Evolutionary conservation across 2,113 vertebrate genomes (phyloP), one percentile per base, ranked within the genome.

Genomic region (Peromyscus californicus): DNA sequence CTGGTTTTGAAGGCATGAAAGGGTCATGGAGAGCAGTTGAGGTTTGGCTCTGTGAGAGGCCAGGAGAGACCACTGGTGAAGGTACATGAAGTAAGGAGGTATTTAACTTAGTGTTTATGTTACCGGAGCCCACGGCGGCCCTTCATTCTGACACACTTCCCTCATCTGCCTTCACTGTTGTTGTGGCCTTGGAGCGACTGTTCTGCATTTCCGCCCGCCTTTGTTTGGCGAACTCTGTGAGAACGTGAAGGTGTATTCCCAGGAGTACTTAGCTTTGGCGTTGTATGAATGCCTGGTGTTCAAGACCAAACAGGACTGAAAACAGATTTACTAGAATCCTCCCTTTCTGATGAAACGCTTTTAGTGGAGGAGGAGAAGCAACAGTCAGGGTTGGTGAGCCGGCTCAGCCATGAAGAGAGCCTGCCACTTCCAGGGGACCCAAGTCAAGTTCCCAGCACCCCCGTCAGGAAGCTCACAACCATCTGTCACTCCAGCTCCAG

Each of bases 291-390:
- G 67, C 65, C 78, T 92, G 78, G 69, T 86, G 72, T 76, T 87
- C 72, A 84, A 89, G 67, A 33, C 70, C 89, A 92, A 86, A 91
- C 80, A 72, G 31, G 90, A 42, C 0, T 91, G 84, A 86, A 95
- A 92, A 86, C 69, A 92, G 72, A 78, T 51, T 36, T 45, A 39
- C 70, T 70, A 78, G 88, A 90, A 92, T 39, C 80, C 22, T 85
- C 45, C 70, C 83, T 87, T 90, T 83, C 83, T 72, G 51, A 89
- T 51, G 85, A 95, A 45, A 86, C 42, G 57, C 61, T 48, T 74
- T 61, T 29, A 12, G 7, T 42, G 72, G 86, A 69, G 65, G 54
- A 54, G 69, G 19, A 82, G 57, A 89, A 92, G 89, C 63, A 65
- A 80, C 3, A 4, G 15, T 19, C 74, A 80, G 42, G 75, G 42